A percentile compares a stretch with the other conserved stretches of the same genome.
phyloP scores from a whole-genome alignment of 2,113 vertebrate species.

The Petrocephalus zakoni region DNA sequence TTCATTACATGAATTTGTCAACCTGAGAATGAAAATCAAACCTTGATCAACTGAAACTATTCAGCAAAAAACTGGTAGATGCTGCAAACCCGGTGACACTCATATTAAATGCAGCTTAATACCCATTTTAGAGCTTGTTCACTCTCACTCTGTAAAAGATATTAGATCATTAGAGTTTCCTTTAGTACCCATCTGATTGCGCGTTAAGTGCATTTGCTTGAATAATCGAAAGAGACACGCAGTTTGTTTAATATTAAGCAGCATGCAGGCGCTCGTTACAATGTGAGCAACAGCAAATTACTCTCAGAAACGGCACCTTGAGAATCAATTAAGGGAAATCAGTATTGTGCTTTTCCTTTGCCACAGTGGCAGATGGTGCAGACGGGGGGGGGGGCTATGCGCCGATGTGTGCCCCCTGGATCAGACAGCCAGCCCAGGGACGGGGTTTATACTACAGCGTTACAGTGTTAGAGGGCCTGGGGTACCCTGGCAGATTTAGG shows the following conservation, averaged over 20 bases:
- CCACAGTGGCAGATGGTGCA: neutral
- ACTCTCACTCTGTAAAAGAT: neutral
- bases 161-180: neutral
- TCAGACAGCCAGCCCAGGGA: neutral
- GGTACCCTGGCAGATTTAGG: neutral
- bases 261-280: neutral
- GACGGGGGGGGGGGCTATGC: neutral
- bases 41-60: neutral
- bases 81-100: neutral
- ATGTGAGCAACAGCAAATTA: neutral
- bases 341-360: neutral
- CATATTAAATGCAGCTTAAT: too few species aligned
- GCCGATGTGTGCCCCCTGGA: neutral
- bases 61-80: neutral
- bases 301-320: slow-evolving; percentile 2
- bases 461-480: neutral
- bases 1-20: slow-evolving; percentile 6
- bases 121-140: too few species aligned
- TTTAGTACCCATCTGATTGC: neutral
- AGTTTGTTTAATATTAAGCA: neutral
- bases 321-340: slow-evolving; percentile 9
- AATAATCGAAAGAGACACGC: slow-evolving; percentile 13
- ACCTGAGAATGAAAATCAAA: slow-evolving; percentile 4
- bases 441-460: neutral
- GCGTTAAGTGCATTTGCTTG: neutral